Conservation (phyloP, 2,888 invertebrate species). For the Anticlea derivata region DNA sequence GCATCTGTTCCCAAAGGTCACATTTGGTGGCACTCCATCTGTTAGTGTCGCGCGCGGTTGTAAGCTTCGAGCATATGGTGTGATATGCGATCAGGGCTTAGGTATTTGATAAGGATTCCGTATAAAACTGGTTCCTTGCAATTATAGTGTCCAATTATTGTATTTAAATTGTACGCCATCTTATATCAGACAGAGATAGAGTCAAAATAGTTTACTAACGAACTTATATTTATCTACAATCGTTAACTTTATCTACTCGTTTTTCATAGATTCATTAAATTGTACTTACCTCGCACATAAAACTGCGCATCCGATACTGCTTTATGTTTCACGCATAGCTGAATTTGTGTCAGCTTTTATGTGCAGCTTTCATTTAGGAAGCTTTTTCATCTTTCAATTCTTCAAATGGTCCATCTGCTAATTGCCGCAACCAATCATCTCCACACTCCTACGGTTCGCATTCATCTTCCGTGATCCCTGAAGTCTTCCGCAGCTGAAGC, state of each 20-base stretch:
- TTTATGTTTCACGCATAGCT: neutral
- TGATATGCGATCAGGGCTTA: slow-evolving; percentile 3
- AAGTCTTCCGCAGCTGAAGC: slow-evolving; percentile 42
- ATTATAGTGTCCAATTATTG: too few species aligned
- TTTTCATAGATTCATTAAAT: too few species aligned
- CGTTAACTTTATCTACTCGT: too few species aligned
- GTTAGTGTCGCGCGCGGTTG: slow-evolving; percentile 1
- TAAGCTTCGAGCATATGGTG: slow-evolving; percentile 11
- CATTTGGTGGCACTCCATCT: slow-evolving; percentile 12
- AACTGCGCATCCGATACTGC: neutral
- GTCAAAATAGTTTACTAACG: too few species aligned
- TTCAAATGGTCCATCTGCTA: slow-evolving; percentile 6
- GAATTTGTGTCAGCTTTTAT: neutral
- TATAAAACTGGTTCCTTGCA: neutral
- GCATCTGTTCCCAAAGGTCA: slow-evolving; percentile 12
- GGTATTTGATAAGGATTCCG: neutral
- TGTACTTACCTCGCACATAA: neutral
- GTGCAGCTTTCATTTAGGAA: neutral
- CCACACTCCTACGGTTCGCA: slow-evolving; percentile 5
- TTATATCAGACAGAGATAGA: too few species aligned
- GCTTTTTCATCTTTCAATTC: neutral
- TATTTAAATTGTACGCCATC: too few species aligned
- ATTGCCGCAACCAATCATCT: slow-evolving; percentile 16
- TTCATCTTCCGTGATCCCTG: slow-evolving; percentile 33
- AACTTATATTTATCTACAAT: too few species aligned